Evolutionary conservation across 2,113 vertebrate species (phyloP), one percentile per base, ranked within the genome.

Genomic region (Chionis minor): DNA sequence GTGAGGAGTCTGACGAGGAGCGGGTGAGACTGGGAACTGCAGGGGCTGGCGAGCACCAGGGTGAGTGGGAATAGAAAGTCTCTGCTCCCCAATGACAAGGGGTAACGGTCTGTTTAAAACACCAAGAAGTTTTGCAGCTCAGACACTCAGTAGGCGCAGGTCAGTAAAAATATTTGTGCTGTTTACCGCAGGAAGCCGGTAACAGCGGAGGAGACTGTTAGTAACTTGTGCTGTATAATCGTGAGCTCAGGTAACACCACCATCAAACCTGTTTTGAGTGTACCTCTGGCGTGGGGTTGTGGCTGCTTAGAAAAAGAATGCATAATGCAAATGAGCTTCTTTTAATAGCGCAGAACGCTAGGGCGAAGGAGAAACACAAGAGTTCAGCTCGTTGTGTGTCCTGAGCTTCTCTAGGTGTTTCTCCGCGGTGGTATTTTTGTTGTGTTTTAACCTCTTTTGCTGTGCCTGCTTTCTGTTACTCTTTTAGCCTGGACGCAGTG

Each of bases 231-330:
- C 97, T 96, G 96, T 97, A 44, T 96, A 95, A 81, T 79, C 22
- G 19, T 96, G 91, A 93, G 96, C 97, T 97, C 98, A 99, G 98
- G 98, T 99, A 99, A 98, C 70, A 22, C 21, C 44, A 73, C 91
- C 81, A 51, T 92, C 72, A 85, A 87, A 47, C 75, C 81, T 58
- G 42, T 90, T 90, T 80, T 88, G 96, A 47, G 47, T 77, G 90
- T 86, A 7, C 21, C 13, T 75, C 94, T 96, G 94, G 86, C 56
- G 2, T 35, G 91, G 91, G 90, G 58, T 94, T 92, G 90, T 96
- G 96, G 94, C 97, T 98, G 97, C 97, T 89, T 95, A 88, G 86
- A 71, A 70, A 70, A 87, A 51, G 61, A 45, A 47, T 35, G 45
- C 35, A 14, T 85, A 88, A 87, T 94, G 87, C 91, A 79, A 86